Evolutionary conservation across 1,140 invertebrate genomes (phyloP), one percentile per base, ranked within the genome.

Genomic region (Tetragnatha versicolor): DNA sequence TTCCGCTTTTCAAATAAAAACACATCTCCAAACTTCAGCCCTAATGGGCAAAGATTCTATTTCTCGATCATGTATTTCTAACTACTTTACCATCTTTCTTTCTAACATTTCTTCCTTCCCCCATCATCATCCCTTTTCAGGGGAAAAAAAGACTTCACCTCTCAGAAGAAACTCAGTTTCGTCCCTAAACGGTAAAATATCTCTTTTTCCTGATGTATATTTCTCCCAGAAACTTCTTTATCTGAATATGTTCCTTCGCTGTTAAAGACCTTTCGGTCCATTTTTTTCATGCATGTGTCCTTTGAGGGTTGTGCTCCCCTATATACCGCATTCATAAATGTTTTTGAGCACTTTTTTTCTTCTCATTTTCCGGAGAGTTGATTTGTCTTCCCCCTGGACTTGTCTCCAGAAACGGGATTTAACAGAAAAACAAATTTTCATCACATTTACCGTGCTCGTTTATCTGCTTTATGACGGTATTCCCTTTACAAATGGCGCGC

Each of bases 131-230:
- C n/a, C n/a, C n/a, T n/a, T n/a, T n/a, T n/a, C n/a, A n/a, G 35
- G 35, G 14, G 20, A 31, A 35, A 31, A 9, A 35, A 55, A 25
- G 20, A n/a, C n/a, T 33, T 31, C 9, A 9, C 20, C 49, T 12
- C 20, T 22, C 17, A 27, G 49, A 25, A 53, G 49, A 53, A 53
- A 20, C 31, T n/a, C 20, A 33, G 51, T 10, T 42, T 58, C 55
- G 35, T 68, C 63, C 63, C 42, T 68, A 49, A 68, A 68, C 63
- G 27, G 25, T 31, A 49, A 68, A 68, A 49, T 39, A 68, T 68
- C 49, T 68, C 63, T 33, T n/a, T n/a, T 68, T 49, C 12, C 17
- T 49, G 22, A 25, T 39, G 27, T 47, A 31, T n/a, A 17, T 68
- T 33, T 49, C n/a, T 17, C 17, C 12, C 17, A 7, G 17, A 17